Percentiles rank a stretch among this genome's conserved stretches.
phyloP scores from a whole-genome alignment of 2,888 invertebrate genomes.

The Nebria salina region DNA sequence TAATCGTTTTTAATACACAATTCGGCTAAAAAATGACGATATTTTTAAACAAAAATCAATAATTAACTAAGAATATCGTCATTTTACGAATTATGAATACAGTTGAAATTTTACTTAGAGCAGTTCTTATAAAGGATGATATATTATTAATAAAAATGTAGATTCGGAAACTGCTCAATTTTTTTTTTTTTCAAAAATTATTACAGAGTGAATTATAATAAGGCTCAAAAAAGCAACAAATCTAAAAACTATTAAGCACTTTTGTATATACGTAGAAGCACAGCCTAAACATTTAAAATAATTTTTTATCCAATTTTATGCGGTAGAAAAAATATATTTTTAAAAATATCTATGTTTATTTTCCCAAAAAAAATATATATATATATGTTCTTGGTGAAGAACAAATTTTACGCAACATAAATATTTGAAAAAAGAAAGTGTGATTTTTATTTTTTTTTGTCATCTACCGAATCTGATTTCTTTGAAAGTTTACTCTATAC shows the following conservation, averaged over 20 bases:
- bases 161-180: background rate
- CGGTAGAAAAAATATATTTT: constrained; percentile 6
- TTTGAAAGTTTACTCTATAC: background rate
- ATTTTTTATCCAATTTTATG: constrained; percentile 31
- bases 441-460: background rate
- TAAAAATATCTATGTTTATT: background rate
- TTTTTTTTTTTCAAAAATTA: background rate
- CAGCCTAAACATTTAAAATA: constrained; percentile 31
- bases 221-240: constrained; percentile 36
- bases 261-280: constrained; percentile 43
- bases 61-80: background rate
- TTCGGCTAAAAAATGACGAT: background rate
- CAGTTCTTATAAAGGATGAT: background rate
- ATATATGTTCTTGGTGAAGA: background rate
- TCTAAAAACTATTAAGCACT: constrained; percentile 33
- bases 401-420: background rate
- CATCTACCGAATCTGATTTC: background rate
- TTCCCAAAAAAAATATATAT: background rate
- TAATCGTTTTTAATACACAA: constrained; percentile 7
- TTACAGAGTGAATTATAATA: constrained; percentile 24
- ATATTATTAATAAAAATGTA: too few species aligned
- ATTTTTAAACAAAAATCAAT: background rate
- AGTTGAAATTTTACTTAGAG: background rate
- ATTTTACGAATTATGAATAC: too few species aligned
- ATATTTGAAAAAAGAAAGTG: background rate